Conservation (phyloP, 2,888 invertebrate species). For the Meandrusa payeni region DNA sequence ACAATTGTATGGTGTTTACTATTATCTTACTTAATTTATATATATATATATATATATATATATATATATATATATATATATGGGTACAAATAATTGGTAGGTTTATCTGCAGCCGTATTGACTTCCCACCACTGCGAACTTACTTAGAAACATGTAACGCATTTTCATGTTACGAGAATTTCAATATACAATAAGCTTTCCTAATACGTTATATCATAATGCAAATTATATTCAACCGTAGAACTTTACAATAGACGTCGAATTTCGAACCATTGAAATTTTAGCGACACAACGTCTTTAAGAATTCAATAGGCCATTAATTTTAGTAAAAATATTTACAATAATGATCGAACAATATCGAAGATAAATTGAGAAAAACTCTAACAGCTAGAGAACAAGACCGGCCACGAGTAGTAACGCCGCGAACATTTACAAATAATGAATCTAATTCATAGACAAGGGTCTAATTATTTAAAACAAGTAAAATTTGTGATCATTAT, state of each 20-base stretch:
- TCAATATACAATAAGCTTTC: slow-evolving; percentile 22
- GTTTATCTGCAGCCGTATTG: not conserved
- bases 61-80: slow-evolving; percentile 11
- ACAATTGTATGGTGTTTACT: not conserved
- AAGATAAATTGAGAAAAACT: slow-evolving; percentile 74
- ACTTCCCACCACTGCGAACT: not conserved
- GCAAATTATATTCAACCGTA: slow-evolving; percentile 40
- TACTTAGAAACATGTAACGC: not conserved
- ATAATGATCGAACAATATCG: slow-evolving; percentile 68
- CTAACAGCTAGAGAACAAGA: slow-evolving; percentile 56
- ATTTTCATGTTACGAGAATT: not conserved
- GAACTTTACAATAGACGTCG: slow-evolving; percentile 51
- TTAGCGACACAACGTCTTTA: slow-evolving; percentile 70
- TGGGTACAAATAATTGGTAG: slow-evolving; percentile 7
- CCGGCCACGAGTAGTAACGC: slow-evolving; percentile 31
- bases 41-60: no score
- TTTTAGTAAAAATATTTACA: slow-evolving; percentile 75
- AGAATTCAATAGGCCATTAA: slow-evolving; percentile 72
- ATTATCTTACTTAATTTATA: not conserved
- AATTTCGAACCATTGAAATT: slow-evolving; percentile 60
- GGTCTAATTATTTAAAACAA: no score
- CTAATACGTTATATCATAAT: slow-evolving; percentile 40
- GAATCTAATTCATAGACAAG: no score
- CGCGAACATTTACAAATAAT: slow-evolving; percentile 22
- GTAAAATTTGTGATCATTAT: no score